Evolutionary conservation across 2,797 vertebrate species (phyloP).

Genomic region (Euthynnus affinis): DNA sequence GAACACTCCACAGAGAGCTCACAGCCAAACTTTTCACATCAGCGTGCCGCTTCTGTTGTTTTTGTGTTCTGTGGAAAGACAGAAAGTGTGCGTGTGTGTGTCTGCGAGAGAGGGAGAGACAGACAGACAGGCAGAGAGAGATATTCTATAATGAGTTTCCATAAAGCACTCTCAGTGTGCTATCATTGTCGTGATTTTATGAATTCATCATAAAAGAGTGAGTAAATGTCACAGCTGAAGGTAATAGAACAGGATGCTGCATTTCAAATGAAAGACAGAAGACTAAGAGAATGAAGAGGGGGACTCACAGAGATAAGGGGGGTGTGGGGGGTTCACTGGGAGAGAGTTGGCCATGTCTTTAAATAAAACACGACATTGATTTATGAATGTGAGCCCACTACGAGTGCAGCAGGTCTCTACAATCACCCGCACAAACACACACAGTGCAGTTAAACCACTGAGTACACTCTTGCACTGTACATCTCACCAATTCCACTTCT

Average conservation of each 20-base stretch:
- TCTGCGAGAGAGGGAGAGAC: constrained; percentile 12
- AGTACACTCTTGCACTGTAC: constrained; percentile 53
- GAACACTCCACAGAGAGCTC: constrained; percentile 78
- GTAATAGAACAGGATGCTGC: constrained; percentile 58
- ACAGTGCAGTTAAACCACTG: constrained; percentile 63
- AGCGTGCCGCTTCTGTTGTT: constrained; percentile 74
- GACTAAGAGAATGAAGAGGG: constrained; percentile 49
- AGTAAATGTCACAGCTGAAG: constrained; percentile 78
- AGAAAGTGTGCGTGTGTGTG: constrained; percentile 42
- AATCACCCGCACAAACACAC: constrained; percentile 50
- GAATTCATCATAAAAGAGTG: constrained; percentile 83
- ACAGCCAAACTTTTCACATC: constrained; percentile 80
- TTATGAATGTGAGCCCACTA: constrained; percentile 72
- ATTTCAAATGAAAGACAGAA: constrained; percentile 66
- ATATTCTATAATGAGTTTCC: constrained; percentile 80
- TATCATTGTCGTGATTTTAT: constrained; percentile 77
- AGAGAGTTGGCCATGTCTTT: constrained; percentile 67
- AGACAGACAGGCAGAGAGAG: constrained; percentile 70
- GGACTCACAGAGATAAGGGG: constrained; percentile 56
- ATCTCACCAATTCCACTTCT: constrained; percentile 67
- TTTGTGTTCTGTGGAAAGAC: constrained; percentile 63
- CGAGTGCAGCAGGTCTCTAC: constrained; percentile 58
- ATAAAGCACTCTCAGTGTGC: constrained; percentile 71
- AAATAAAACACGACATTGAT: constrained; percentile 83
- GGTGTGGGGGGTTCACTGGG: constrained; percentile 42